These are phyloP conservation scores for Anser cygnoides DNA, from an alignment of 2,113 vertebrate genomes.

Conservation along the genomic window DNA sequence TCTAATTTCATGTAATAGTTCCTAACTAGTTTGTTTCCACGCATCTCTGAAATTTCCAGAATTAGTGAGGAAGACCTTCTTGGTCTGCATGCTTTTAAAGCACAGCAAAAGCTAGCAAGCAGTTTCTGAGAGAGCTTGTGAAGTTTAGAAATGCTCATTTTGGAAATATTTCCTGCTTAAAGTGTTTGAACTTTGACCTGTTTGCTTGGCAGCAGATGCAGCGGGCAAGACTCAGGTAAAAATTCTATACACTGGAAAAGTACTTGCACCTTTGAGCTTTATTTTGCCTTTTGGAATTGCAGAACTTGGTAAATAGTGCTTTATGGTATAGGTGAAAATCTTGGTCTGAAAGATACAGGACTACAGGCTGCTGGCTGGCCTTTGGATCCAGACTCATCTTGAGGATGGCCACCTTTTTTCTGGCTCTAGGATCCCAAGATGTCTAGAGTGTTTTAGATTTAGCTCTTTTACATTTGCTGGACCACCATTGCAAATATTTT, in stretches of 20 bases:
- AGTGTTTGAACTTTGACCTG: neutral
- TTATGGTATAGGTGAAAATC: neutral
- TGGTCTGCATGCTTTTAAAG: neutral
- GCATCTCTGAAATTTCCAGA: neutral
- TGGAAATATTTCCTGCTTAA: neutral
- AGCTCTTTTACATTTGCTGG: neutral
- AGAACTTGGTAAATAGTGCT: neutral
- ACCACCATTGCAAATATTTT: neutral
- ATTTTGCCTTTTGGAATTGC: neutral
- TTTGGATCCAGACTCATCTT: neutral
- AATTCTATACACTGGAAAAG: neutral
- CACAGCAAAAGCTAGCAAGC: neutral
- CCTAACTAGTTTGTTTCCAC: neutral
- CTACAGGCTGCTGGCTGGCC: neutral
- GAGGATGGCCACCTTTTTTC: neutral
- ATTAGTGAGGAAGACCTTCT: neutral
- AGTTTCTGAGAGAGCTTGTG: neutral
- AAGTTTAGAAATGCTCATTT: neutral
- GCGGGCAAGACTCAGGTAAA: rapidly evolving
- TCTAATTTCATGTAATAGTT: neutral
- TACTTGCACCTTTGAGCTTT: neutral
- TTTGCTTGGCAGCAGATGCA: neutral
- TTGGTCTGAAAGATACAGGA: neutral
- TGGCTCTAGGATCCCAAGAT: neutral
- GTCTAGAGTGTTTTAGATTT: neutral